Conservation (phyloP, 2,888 invertebrate genomes). For the Parnassius smintheus region DNA sequence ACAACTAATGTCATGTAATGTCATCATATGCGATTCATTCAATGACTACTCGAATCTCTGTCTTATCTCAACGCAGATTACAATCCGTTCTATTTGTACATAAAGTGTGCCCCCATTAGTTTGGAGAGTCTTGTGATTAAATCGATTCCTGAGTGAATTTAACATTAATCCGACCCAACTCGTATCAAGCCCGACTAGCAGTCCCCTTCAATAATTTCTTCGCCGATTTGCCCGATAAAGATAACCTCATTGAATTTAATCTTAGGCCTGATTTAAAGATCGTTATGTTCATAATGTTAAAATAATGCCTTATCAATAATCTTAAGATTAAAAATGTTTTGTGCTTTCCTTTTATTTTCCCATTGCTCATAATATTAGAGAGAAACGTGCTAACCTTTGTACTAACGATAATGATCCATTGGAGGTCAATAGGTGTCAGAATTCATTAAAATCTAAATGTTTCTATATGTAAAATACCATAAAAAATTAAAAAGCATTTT, state of each 20-base stretch:
- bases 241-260: constrained; percentile 28
- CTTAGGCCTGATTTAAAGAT: constrained; percentile 20
- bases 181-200: constrained; percentile 34
- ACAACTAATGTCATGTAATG: constrained; percentile 1
- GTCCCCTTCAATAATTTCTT: constrained; percentile 24
- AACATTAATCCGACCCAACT: constrained; percentile 40
- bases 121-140: constrained; percentile 51
- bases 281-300: constrained; percentile 11
- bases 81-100: constrained; percentile 55
- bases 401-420: too few relatives aligned
- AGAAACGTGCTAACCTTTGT: too few relatives aligned
- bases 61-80: constrained; percentile 54
- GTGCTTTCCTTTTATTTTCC: too few relatives aligned
- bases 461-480: too few relatives aligned
- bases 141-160: constrained; percentile 50
- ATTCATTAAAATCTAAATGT: too few relatives aligned
- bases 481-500: too few relatives aligned
- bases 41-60: constrained; percentile 44
- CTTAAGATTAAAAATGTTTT: too few relatives aligned
- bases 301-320: constrained; percentile 11
- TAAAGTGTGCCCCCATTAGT: constrained; percentile 52
- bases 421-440: too few relatives aligned
- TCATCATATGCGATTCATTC: constrained; percentile 33
- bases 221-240: constrained; percentile 24
- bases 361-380: too few relatives aligned